Conservation (phyloP, 2,113 vertebrate species). For the Meles meles region DNA sequence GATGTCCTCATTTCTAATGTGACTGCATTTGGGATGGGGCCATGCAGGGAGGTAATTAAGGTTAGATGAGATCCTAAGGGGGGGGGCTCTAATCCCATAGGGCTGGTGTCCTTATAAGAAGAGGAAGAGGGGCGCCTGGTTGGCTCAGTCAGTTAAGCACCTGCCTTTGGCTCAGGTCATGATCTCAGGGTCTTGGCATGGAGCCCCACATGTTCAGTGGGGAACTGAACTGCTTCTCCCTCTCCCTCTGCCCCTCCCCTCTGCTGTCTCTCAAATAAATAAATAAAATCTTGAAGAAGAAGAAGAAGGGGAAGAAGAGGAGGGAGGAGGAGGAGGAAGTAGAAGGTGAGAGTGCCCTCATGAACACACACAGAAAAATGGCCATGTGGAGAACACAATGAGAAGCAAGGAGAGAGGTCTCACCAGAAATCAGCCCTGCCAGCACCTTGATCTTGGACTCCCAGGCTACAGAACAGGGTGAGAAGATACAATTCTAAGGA, state of each 20-base stretch:
- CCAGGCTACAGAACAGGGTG: background rate
- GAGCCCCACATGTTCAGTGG: background rate
- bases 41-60: background rate
- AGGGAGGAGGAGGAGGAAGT: background rate
- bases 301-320: too few relatives aligned
- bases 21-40: background rate
- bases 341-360: background rate
- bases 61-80: background rate
- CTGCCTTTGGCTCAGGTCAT: background rate
- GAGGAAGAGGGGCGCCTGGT: background rate
- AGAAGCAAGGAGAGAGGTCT: background rate
- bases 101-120: background rate
- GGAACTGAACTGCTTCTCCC: background rate
- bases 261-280: background rate
- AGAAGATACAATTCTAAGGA: background rate
- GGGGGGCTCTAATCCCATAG: background rate
- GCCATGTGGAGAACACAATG: fast-evolving
- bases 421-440: background rate
- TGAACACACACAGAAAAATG: background rate
- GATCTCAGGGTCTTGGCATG: background rate
- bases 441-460: background rate
- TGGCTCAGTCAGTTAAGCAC: background rate
- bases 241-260: background rate
- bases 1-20: background rate
- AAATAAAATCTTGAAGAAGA: background rate